A percentile compares a stretch with the other conserved stretches of the same genome.
Evolutionary conservation across 2,113 vertebrate species (phyloP).

Genomic region (Cryptotis parvus): DNA sequence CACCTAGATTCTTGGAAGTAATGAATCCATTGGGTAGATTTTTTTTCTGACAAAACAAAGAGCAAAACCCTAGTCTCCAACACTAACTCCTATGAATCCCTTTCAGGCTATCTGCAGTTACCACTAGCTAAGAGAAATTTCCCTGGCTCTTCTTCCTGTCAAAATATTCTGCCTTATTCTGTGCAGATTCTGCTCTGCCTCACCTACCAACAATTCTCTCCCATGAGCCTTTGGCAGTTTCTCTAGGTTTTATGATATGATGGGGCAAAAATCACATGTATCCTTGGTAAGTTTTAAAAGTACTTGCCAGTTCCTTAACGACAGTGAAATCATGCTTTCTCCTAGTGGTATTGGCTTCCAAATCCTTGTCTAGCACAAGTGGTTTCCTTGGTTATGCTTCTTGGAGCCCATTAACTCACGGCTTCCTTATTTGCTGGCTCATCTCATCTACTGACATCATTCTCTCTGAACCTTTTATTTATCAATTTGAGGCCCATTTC

Average conservation of each 20-base stretch:
- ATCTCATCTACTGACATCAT: neutral
- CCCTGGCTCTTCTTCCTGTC: neutral
- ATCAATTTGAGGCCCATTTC: neutral
- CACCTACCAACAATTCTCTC: neutral
- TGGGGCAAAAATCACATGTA: neutral
- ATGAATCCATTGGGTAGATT: neutral
- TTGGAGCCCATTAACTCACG: neutral
- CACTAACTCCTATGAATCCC: neutral
- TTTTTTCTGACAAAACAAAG: neutral
- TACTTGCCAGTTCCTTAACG: neutral
- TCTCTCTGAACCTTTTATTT: neutral
- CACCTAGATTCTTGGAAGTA: neutral
- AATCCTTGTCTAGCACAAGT: neutral
- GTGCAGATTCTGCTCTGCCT: neutral
- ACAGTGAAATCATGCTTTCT: conserved; percentile 22
- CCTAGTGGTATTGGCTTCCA: neutral
- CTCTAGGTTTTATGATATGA: neutral
- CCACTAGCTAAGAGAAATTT: neutral
- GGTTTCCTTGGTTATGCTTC: neutral
- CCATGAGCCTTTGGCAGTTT: neutral
- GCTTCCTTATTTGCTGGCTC: neutral
- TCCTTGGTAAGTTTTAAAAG: neutral
- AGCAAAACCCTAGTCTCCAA: neutral
- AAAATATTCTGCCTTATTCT: neutral
- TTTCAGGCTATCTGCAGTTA: neutral